A percentile compares a stretch with the other conserved stretches of the same genome.
Conservation (phyloP, 1,140 invertebrate genomes). For the Episyrphus balteatus region DNA sequence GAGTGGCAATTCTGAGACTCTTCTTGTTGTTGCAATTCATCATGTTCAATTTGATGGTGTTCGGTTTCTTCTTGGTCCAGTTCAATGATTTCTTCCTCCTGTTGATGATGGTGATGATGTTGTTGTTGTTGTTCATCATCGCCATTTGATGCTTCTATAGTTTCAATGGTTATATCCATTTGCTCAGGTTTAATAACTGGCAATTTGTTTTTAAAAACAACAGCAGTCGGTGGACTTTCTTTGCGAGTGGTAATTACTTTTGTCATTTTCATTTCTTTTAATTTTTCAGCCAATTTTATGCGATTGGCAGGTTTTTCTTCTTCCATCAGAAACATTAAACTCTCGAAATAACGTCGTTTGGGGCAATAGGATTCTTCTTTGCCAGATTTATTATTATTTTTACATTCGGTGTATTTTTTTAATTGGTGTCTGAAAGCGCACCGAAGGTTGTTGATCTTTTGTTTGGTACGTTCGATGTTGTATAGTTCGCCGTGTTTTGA, state of each 20-base stretch:
- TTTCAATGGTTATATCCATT: background rate
- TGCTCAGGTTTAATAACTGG: slow-evolving; percentile 7
- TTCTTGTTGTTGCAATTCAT: no score
- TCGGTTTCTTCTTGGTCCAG: no score
- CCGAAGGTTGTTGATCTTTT: slow-evolving; percentile 35
- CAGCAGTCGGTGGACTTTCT: background rate
- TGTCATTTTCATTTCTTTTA: slow-evolving; percentile 8
- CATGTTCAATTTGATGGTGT: no score
- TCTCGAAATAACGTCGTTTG: slow-evolving; percentile 31
- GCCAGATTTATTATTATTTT: slow-evolving; percentile 26
- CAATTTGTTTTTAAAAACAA: slow-evolving; percentile 17
- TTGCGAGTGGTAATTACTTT: slow-evolving; percentile 12
- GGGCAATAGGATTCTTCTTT: slow-evolving; percentile 34
- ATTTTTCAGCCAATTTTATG: slow-evolving; percentile 16
- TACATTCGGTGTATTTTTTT: slow-evolving; percentile 31
- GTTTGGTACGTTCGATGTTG: slow-evolving; percentile 33
- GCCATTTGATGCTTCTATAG: slow-evolving; percentile 4
- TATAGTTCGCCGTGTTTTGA: slow-evolving; percentile 32
- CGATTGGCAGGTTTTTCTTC: slow-evolving; percentile 26
- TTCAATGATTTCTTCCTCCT: no score
- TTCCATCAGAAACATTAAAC: slow-evolving; percentile 32
- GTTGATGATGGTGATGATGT: slow-evolving; percentile 25
- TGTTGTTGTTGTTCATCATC: slow-evolving; percentile 24
- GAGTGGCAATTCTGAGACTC: no score
- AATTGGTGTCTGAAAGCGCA: slow-evolving; percentile 34